A percentile compares a stretch with the other conserved stretches of the same genome.
These are phyloP conservation scores for Philhelius pedissequus DNA, from an alignment of 2,888 invertebrate species.

Conservation along the genomic window DNA sequence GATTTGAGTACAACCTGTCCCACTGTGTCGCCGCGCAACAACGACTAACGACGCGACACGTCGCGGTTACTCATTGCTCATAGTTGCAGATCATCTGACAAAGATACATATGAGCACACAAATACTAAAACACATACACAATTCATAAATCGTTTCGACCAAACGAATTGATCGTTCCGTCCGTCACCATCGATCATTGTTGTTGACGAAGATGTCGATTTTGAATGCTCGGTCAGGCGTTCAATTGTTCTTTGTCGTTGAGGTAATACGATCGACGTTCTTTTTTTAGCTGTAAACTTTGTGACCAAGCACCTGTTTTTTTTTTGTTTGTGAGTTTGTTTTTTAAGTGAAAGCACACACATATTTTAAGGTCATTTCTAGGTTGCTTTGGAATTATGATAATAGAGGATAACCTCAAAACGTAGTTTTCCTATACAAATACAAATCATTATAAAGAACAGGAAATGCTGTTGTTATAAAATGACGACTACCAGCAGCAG, in stretches of 20 bases:
- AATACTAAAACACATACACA: neutral
- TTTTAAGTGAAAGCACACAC: conserved; percentile 56
- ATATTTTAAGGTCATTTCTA: conserved; percentile 61
- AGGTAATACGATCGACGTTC: neutral
- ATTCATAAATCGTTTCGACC: conserved; percentile 20
- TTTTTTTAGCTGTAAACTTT: conserved; percentile 1
- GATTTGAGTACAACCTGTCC: neutral
- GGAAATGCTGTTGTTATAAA: conserved; percentile 30
- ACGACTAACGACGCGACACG: neutral
- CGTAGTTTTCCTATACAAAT: neutral
- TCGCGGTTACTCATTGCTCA: conserved; percentile 36
- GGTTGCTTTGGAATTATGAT: conserved; percentile 40
- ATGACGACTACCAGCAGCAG: neutral
- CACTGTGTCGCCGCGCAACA: neutral
- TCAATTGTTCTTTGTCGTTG: conserved; percentile 6
- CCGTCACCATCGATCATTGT: conserved; percentile 14
- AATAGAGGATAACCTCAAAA: conserved; percentile 49
- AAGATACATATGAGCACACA: neutral
- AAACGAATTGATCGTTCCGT: conserved; percentile 14
- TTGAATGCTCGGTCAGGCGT: conserved; percentile 39
- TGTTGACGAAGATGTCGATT: conserved; percentile 28
- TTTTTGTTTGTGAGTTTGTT: conserved; percentile 6
- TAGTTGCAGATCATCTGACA: conserved; percentile 46
- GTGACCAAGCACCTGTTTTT: conserved; percentile 50
- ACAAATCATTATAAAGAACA: conserved; percentile 20